Evolutionary conservation across 2,797 vertebrate genomes (phyloP), one percentile per base, ranked within the genome.

Genomic region (Rhinophrynus dorsalis): DNA sequence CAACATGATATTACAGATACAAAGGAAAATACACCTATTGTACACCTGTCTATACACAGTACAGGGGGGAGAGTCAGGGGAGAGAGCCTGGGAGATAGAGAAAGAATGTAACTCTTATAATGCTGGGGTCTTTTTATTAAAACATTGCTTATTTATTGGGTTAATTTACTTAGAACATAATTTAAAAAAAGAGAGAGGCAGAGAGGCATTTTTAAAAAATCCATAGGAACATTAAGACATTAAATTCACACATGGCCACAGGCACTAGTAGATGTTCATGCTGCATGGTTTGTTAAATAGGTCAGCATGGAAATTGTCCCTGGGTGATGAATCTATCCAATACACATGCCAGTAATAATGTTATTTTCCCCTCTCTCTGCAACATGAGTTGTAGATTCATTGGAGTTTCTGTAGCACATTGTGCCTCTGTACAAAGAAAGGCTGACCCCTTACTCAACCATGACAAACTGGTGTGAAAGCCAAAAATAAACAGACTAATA

Each of bases 281-380:
- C 67, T 72, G 68, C 60, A 72, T 72, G 68, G 68, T 17, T 72
- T 64, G 68, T 58, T 64, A 72, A 72, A 72, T 72, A 72, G 68
- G 68, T 72, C 68, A 72, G 60, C 61, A 23, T 57, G 68, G 68
- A 72, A 64, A 64, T 30, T 65, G 60, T 64, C 68, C 68, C 57
- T 64, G 68, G 54, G 68, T 72, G 68, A 72, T 72, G 44, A 64
- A 72, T 64, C 52, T 65, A 58, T 64, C 44, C 44, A 72, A 58
- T 65, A 58, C 68, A 64, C 68, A 65, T 51, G 60, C 52, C 68
- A 65, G 60, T 65, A 64, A 65, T 72, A 72, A 72, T 64, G 61
- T 72, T 57, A 40, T 48, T 72, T 68, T 72, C 29, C 23, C 13
- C 54, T 56, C 37, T 64, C n/a, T 26, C 38, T 26, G 29, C 21